Evolutionary conservation across 2,888 invertebrate species (phyloP).

Genomic region (Callimorpha dominula): DNA sequence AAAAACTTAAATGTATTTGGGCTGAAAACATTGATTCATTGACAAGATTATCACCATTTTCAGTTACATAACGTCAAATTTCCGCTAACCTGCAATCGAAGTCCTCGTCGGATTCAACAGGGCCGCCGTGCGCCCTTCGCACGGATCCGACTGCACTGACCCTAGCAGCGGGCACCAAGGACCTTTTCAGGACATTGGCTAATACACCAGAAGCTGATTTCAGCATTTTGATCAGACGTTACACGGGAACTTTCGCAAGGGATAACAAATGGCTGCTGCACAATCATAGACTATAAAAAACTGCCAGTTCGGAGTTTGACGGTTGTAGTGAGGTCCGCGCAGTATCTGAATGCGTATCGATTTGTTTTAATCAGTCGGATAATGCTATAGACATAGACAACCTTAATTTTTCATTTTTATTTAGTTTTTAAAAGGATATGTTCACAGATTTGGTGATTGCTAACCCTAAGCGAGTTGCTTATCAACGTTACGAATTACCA

Average conservation of each 20-base stretch:
- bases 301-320: conserved; percentile 48
- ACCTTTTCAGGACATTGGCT: conserved; percentile 75
- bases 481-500: too few relatives aligned
- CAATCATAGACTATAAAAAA: conserved; percentile 61
- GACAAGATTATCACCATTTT: conserved; percentile 58
- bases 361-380: neutral
- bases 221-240: conserved; percentile 77
- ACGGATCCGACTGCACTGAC: conserved; percentile 70
- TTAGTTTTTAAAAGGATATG: too few relatives aligned
- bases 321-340: conserved; percentile 43
- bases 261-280: conserved; percentile 81
- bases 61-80: conserved; percentile 84
- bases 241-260: conserved; percentile 68
- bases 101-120: conserved; percentile 93
- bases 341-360: neutral
- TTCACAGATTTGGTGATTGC: too few relatives aligned
- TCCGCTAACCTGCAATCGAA: conserved; percentile 90
- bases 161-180: conserved; percentile 72
- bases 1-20: neutral
- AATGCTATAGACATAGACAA: neutral
- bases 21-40: conserved; percentile 24
- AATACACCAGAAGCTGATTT: conserved; percentile 78
- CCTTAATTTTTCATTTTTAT: neutral
- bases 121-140: conserved; percentile 77
- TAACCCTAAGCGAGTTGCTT: too few relatives aligned